These are phyloP conservation scores for Dryobates pubescens DNA, from an alignment of 2,797 vertebrate genomes.

Conservation along the genomic window DNA sequence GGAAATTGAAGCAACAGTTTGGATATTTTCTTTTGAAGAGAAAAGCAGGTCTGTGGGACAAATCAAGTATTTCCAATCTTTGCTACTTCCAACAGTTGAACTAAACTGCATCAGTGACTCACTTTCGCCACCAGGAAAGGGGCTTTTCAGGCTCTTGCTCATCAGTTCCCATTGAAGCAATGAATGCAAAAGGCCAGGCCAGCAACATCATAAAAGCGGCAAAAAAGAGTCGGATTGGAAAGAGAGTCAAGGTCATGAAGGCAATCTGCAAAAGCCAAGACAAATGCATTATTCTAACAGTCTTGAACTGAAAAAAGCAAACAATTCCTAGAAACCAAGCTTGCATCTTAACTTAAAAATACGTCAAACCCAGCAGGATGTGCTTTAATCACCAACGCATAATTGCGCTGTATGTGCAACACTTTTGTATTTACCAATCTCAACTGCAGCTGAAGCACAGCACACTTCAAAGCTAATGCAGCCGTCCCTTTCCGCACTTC, in stretches of 20 bases:
- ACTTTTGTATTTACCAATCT: background rate
- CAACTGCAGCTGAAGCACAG: background rate
- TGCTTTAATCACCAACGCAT: background rate
- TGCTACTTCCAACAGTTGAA: background rate
- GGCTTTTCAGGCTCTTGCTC: conserved; percentile 85
- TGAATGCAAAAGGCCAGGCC: conserved; percentile 95
- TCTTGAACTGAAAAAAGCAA: background rate
- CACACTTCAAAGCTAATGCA: background rate
- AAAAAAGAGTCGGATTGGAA: conserved; percentile 92
- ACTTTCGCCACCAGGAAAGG: conserved; percentile 94
- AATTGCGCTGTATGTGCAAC: rapidly evolving
- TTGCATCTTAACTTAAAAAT: background rate
- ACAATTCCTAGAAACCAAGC: background rate
- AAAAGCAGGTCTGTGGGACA: background rate
- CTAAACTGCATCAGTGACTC: conserved; percentile 56
- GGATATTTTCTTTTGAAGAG: background rate
- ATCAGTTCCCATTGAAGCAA: conserved; percentile 87
- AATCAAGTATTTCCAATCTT: background rate
- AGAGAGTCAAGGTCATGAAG: conserved; percentile 95
- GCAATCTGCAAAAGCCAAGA: conserved; percentile 84
- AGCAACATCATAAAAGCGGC: conserved; percentile 97
- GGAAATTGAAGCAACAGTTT: background rate
- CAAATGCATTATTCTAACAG: background rate
- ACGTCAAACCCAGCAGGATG: background rate
- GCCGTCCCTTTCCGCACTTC: background rate